Percentiles rank a stretch among this genome's conserved stretches.
Evolutionary conservation across 2,113 vertebrate species (phyloP).

Genomic region (Atlantisia rogersi): DNA sequence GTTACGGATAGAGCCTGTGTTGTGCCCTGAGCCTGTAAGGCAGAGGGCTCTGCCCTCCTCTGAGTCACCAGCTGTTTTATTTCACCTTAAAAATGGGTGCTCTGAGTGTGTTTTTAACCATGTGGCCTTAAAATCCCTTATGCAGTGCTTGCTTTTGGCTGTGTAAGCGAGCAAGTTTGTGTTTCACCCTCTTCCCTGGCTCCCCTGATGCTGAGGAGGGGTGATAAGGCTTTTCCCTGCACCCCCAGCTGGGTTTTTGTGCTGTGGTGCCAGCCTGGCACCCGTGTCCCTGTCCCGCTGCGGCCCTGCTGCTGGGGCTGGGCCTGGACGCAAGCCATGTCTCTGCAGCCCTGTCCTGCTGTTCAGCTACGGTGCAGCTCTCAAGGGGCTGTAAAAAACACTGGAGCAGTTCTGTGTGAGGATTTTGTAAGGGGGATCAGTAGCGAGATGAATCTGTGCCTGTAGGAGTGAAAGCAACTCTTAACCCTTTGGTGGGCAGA

Average conservation of each 20-base stretch:
- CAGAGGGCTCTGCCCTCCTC: neutral
- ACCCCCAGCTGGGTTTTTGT: neutral
- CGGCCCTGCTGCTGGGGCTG: neutral
- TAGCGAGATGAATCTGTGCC: neutral
- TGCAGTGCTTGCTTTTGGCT: neutral
- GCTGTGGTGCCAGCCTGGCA: neutral
- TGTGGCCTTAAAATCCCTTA: neutral
- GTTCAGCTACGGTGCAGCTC: neutral
- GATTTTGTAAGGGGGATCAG: neutral
- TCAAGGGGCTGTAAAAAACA: neutral
- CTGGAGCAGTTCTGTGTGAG: neutral
- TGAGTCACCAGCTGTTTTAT: neutral
- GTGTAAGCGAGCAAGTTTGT: neutral
- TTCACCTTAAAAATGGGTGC: neutral
- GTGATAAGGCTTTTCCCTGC: neutral
- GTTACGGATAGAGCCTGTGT: rapidly evolving
- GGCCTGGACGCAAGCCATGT: neutral
- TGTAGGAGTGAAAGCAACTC: neutral
- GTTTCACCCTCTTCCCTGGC: neutral
- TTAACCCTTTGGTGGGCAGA: neutral
- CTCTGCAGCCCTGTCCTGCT: neutral
- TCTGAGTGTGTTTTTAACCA: neutral
- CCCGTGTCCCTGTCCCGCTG: no score
- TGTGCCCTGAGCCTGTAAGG: neutral
- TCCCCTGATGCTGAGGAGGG: neutral